These are phyloP conservation scores for Oreotragus oreotragus DNA, from an alignment of 2,113 vertebrate species.

Conservation along the genomic window DNA sequence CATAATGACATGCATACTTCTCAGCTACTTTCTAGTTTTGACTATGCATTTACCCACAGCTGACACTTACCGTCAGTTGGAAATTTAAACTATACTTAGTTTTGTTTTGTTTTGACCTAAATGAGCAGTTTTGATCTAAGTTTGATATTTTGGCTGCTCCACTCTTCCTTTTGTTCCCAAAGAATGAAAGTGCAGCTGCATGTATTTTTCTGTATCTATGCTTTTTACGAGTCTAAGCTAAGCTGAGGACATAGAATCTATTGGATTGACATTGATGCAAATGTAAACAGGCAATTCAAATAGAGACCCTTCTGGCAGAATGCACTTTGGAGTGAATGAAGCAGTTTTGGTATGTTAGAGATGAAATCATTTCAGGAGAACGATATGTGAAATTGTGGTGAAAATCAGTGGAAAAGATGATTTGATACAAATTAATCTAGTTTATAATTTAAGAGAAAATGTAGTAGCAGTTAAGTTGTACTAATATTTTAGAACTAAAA, in stretches of 20 bases:
- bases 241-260: neutral
- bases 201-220: neutral
- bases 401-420: neutral
- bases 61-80: slow-evolving; percentile 16
- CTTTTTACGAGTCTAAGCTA: neutral
- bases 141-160: neutral
- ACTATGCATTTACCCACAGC: neutral
- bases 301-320: neutral
- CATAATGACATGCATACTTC: neutral
- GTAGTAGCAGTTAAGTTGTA: neutral
- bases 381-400: neutral
- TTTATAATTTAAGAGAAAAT: slow-evolving; percentile 3
- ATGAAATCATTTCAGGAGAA: slow-evolving; percentile 14
- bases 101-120: slow-evolving; percentile 59
- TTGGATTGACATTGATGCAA: neutral
- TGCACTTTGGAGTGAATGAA: neutral
- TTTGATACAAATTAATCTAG: neutral
- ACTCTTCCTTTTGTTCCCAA: slow-evolving; percentile 16
- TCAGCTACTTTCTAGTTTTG: slow-evolving; percentile 47
- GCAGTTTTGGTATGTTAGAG: neutral
- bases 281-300: neutral
- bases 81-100: slow-evolving; percentile 8
- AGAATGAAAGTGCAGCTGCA: neutral
- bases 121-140: slow-evolving; percentile 53
- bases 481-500: neutral